Conservation (phyloP, 1,140 invertebrate genomes). For the Leptinotarsa undecemlineata region DNA sequence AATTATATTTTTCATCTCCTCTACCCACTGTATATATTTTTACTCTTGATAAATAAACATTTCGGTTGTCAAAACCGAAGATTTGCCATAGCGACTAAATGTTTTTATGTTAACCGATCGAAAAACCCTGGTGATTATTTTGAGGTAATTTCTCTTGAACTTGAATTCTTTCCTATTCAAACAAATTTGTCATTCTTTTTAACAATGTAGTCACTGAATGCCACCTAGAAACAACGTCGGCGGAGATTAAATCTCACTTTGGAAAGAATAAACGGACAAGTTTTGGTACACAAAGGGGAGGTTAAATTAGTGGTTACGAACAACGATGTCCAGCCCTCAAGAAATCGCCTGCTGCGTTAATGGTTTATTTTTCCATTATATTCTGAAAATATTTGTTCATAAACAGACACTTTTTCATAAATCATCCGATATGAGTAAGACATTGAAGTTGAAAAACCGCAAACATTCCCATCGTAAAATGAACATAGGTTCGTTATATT, state of each 20-base stretch:
- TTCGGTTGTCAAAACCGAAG: too few species aligned
- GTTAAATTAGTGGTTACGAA: conserved; percentile 23
- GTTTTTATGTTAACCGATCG: too few species aligned
- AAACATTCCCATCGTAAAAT: too few species aligned
- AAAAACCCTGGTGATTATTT: too few species aligned
- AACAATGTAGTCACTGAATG: conserved; percentile 4
- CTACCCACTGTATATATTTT: too few species aligned
- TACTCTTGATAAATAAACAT: too few species aligned
- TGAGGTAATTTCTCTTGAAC: too few species aligned
- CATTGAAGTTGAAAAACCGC: too few species aligned
- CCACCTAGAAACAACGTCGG: background rate
- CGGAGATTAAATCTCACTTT: conserved; percentile 19
- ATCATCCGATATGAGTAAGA: background rate
- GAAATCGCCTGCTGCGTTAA: conserved; percentile 17
- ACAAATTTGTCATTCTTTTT: conserved; percentile 6
- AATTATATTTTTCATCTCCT: too few species aligned
- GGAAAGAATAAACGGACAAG: background rate
- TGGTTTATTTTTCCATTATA: conserved; percentile 25
- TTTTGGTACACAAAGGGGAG: conserved; percentile 1
- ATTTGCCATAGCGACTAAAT: too few species aligned
- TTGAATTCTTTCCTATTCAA: too few species aligned
- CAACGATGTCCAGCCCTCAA: conserved; percentile 13
- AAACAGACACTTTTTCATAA: conserved; percentile 25
- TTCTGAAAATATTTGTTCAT: conserved; percentile 23
- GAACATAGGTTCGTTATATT: too few species aligned